Base-by-base conservation (phyloP, 1,140 invertebrate species). In the Heterodera carotae region DNA sequence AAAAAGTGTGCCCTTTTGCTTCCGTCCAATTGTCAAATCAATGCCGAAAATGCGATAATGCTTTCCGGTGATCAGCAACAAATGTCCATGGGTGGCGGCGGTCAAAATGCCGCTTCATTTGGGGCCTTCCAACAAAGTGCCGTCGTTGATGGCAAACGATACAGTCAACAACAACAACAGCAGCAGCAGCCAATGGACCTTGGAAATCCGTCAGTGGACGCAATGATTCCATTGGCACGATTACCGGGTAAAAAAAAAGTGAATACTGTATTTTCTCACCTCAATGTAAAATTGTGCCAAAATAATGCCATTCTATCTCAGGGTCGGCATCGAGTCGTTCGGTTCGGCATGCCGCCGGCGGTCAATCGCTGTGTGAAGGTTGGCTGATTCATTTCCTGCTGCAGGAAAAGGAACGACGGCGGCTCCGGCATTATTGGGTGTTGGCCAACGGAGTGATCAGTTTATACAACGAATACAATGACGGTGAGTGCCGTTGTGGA, bases 381-480 rank as follows among this genome's bases (percentile, higher is more conserved):
- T 87, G 85, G 85, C 80, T 87, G 76, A 83, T 87, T 39, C 85
- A 87, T 43, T 87, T 87, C 71, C 69, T 84, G 7, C 59, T 85
- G 25, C 60, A 78, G 33, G 62, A 66, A 43, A 34, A 56, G 25
- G 78, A 81, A 12, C 80, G 79, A 62, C 80, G 85, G 5, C 75
- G 86, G 29, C 84, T 87, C 0, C 75, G 79, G 62, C 84, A 87
- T 64, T 87, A 87, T 70, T 87, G 85, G 85, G 77, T 87, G 25
- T 77, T 87, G 29, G 33, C 76, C 10, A 83, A 84, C 72, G 84
- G 85, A 48, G 77, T 80, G 15, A 88, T 87, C 73, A 72, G 76
- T 59, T 75, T 87, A 66, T 88, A 85, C 77, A 87, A 87, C 72
- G 85, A 87, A 72, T 88, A 88, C 43, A 87, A 80, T 39, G 85